Evolutionary conservation across 1,140 invertebrate species (phyloP).

Genomic region (Sesamia nonagrioides): DNA sequence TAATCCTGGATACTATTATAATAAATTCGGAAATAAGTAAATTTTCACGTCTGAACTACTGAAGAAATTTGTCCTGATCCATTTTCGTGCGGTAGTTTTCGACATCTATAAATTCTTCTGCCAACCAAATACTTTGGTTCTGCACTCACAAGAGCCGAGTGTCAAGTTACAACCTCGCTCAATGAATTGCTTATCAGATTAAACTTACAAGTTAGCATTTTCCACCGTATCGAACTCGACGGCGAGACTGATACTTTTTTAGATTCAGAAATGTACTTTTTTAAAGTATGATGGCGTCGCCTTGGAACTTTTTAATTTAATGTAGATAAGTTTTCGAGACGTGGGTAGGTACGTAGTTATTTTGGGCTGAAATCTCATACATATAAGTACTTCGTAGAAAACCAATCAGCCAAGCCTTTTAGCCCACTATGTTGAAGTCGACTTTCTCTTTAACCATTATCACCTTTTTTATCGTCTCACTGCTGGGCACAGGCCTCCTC

Average conservation of each 20-base stretch:
- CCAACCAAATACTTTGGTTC: not conserved
- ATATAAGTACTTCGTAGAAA: too few species aligned
- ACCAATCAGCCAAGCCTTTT: too few species aligned
- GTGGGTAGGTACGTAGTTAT: not conserved
- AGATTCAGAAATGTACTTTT: not conserved
- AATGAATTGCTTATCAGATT: conserved; percentile 43
- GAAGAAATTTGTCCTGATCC: too few species aligned
- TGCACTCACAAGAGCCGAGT: not conserved
- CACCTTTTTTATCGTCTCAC: too few species aligned
- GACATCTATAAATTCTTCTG: not conserved
- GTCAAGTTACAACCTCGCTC: conserved; percentile 26
- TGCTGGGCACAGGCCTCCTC: too few species aligned
- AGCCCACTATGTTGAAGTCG: too few species aligned
- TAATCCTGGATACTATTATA: too few species aligned
- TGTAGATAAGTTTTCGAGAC: not conserved
- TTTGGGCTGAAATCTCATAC: not conserved
- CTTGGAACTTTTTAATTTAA: conserved; percentile 15
- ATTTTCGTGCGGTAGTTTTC: too few species aligned
- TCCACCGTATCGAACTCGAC: conserved; percentile 31
- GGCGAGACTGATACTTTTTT: conserved; percentile 10
- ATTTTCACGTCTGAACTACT: too few species aligned
- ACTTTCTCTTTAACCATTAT: too few species aligned
- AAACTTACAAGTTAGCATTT: conserved; percentile 36
- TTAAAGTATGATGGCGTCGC: not conserved
- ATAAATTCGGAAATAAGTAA: too few species aligned